A percentile compares a stretch with the other conserved stretches of the same genome.
phyloP scores from a whole-genome alignment of 2,888 invertebrate genomes.

The Dryobotodes eremita region DNA sequence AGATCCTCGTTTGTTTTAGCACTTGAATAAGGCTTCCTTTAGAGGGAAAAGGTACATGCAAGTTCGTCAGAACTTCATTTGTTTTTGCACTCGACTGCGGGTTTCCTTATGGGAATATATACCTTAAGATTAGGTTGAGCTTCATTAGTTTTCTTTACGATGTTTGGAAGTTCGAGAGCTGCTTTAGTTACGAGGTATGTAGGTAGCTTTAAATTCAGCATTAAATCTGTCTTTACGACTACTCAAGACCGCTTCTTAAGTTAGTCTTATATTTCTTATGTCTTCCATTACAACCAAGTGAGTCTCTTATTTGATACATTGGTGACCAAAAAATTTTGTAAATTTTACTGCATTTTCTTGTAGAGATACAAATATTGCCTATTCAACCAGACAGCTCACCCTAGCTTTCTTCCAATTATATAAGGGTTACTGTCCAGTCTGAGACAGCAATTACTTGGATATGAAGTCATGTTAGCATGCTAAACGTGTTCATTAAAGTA shows the following conservation, averaged over 20 bases:
- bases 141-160: background rate
- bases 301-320: background rate
- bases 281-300: background rate
- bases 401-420: background rate
- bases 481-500: slow-evolving; percentile 24
- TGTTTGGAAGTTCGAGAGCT: background rate
- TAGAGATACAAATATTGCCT: background rate
- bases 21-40: background rate
- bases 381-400: background rate
- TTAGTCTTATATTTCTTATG: background rate
- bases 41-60: background rate
- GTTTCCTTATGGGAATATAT: background rate
- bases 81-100: slow-evolving; percentile 3
- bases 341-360: background rate
- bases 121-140: background rate
- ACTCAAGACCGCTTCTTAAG: background rate
- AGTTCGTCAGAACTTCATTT: background rate
- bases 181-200: background rate
- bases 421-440: background rate
- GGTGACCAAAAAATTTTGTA: background rate
- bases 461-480: slow-evolving; percentile 12
- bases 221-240: background rate
- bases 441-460: slow-evolving; percentile 5
- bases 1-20: background rate
- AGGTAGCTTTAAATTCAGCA: background rate